These are phyloP conservation scores for Homalodisca vitripennis DNA, from an alignment of 1,140 invertebrate genomes.

Conservation along the genomic window DNA sequence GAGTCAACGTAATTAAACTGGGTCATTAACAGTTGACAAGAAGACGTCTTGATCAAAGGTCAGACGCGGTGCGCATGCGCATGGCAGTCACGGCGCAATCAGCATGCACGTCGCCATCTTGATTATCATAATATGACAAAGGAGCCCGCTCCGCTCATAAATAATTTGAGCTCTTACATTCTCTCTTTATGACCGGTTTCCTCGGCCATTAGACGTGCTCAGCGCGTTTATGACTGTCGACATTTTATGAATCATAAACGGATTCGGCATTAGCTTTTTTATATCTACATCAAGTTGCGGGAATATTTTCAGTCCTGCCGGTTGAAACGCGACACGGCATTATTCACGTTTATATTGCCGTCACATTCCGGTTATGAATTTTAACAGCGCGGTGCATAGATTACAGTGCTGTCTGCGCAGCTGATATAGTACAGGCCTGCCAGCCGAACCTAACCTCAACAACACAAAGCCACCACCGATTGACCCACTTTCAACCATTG, in stretches of 20 bases:
- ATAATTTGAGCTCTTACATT: conserved; percentile 9
- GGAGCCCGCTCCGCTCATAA: conserved; percentile 13
- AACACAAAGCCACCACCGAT: background rate
- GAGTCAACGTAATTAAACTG: background rate
- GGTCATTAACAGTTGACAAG: background rate
- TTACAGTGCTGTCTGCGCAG: conserved; percentile 1
- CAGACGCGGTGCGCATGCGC: background rate
- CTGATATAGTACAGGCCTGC: no score
- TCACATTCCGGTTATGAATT: conserved; percentile 14
- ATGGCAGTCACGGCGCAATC: background rate
- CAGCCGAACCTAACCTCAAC: background rate
- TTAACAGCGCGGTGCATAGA: conserved; percentile 10
- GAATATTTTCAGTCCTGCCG: conserved; percentile 16
- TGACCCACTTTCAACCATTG: conserved; percentile 5
- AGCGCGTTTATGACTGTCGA: background rate
- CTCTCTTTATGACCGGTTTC: conserved; percentile 15
- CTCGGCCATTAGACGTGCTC: conserved; percentile 11
- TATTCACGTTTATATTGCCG: background rate
- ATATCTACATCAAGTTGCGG: background rate
- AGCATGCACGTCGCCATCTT: conserved; percentile 14
- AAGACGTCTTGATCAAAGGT: conserved; percentile 3
- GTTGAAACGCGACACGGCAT: conserved; percentile 2
- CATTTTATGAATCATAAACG: conserved; percentile 12
- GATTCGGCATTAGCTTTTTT: conserved; percentile 7
- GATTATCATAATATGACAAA: conserved; percentile 18